phyloP scores from a whole-genome alignment of 2,797 vertebrate species.

The Centropyge bicolor region DNA sequence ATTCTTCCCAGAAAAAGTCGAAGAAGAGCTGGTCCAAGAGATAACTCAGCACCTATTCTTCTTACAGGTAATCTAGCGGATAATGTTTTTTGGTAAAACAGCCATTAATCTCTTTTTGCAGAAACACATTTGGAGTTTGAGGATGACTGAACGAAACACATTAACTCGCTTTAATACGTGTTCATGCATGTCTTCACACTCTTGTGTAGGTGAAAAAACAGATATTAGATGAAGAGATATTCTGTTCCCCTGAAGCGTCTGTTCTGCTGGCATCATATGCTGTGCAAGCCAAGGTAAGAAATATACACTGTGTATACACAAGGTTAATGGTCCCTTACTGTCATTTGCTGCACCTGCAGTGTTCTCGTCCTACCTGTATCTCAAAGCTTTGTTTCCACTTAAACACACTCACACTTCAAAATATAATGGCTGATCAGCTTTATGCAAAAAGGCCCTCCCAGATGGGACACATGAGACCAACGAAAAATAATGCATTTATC shows the following conservation, averaged over 20 bases:
- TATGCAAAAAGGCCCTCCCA: not conserved
- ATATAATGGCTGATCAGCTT: not conserved
- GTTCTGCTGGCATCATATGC: conserved; percentile 95
- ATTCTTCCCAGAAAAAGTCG: conserved; percentile 96
- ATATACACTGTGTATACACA: no score
- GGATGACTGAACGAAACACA: not conserved
- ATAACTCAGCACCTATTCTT: conserved; percentile 98
- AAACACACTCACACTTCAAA: not conserved
- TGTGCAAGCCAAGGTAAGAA: conserved; percentile 93
- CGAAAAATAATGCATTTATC: not conserved
- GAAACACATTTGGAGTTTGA: not conserved
- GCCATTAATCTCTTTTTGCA: not conserved
- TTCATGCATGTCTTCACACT: conserved; percentile 22
- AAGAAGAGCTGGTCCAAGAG: conserved; percentile 95
- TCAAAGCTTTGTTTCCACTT: not conserved
- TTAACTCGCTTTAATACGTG: not conserved
- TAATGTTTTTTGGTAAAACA: not conserved
- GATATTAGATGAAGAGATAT: conserved; percentile 95
- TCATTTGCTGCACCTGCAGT: not conserved
- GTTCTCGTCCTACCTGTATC: not conserved
- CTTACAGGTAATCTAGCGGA: conserved; percentile 87
- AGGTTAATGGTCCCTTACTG: not conserved
- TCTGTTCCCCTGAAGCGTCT: conserved; percentile 94
- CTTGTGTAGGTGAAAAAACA: conserved; percentile 93
- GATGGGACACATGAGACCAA: not conserved